Base-by-base conservation (phyloP, 2,797 vertebrate species). In the Petrocephalus schoutedeni region DNA sequence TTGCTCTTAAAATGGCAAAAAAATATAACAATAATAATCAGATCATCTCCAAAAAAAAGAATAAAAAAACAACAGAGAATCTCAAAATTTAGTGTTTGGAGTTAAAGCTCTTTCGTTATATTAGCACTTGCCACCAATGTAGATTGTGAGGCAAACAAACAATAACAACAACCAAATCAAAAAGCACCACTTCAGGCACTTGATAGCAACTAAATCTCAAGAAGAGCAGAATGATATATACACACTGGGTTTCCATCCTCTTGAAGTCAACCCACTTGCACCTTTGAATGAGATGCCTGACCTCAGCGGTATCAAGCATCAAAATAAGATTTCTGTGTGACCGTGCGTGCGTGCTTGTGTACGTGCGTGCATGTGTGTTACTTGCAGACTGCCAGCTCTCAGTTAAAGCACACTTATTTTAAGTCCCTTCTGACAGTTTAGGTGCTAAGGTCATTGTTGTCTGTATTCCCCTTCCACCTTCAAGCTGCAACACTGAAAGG, bases 121-220 rank as follows among this genome's bases (percentile, higher is more conserved):
- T 97, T 97, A 98, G 97, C 97, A 97, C 97, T 97, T 97, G 97
- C 97, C 97, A 97, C 96, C 96, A 96, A 98, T 96, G 97, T 96
- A 96, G 93, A 98, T 97, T 96, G 97, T 97, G 97, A 98, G 97
- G 96, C 97, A 97, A 98, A 97, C 92, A 94, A 96, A 96, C 88
- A 96, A 95, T 28, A 85, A 89, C 41, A 36, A 77, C 28, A 84
- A 71, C 88, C 49, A 87, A 94, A 94, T 90, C 90, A 90, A 95
- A 95, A 97, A 98, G 97, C 97, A 98, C 97, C 98, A 98, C 96
- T 96, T 96, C 95, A 99, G 97, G 97, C 98, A 99, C 98, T 98
- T 99, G 96, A 97, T 96, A 97, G 97, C 97, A 97, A 98, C 96
- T 96, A 96, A 97, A 98, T 96, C 95, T 96, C 94, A 95, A 97